Conservation (phyloP, 1,140 invertebrate genomes). For the Mizuhopecten yessoensis region DNA sequence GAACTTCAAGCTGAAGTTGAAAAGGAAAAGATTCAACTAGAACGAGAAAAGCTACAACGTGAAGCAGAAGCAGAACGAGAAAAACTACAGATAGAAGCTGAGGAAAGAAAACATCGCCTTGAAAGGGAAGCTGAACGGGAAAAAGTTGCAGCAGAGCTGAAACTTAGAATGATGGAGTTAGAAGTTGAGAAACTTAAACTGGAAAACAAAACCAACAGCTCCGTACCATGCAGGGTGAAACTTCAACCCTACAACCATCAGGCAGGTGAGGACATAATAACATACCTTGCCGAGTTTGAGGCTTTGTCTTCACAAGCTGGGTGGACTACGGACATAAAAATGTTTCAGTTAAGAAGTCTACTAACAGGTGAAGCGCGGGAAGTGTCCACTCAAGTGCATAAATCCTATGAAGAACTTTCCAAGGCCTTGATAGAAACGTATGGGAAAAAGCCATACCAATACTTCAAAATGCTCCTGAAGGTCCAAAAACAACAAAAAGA, state of each 20-base stretch:
- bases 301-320: constrained; percentile 41
- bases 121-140: too few species aligned
- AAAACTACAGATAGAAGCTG: constrained; percentile 19
- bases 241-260: too few species aligned
- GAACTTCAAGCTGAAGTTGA: too few species aligned
- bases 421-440: constrained; percentile 40
- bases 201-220: not conserved
- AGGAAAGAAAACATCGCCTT: too few species aligned
- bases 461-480: not conserved
- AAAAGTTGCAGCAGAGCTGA: too few species aligned
- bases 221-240: constrained; percentile 24
- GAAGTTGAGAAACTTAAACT: too few species aligned
- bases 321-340: constrained; percentile 42
- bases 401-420: constrained; percentile 41
- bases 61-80: constrained; percentile 42
- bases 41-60: too few species aligned
- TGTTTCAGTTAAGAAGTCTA: constrained; percentile 47
- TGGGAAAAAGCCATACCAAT: constrained; percentile 50
- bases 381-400: not conserved
- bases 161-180: too few species aligned
- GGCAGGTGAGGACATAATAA: too few species aligned
- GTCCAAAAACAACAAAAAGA: too few species aligned
- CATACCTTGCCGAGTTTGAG: constrained; percentile 51
- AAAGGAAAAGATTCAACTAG: too few species aligned
- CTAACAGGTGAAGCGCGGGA: constrained; percentile 45